Percentiles rank a stretch among this genome's conserved stretches.
These are phyloP conservation scores for Drosophila meridionalis DNA, from an alignment of 2,888 invertebrate genomes.

Conservation along the genomic window DNA sequence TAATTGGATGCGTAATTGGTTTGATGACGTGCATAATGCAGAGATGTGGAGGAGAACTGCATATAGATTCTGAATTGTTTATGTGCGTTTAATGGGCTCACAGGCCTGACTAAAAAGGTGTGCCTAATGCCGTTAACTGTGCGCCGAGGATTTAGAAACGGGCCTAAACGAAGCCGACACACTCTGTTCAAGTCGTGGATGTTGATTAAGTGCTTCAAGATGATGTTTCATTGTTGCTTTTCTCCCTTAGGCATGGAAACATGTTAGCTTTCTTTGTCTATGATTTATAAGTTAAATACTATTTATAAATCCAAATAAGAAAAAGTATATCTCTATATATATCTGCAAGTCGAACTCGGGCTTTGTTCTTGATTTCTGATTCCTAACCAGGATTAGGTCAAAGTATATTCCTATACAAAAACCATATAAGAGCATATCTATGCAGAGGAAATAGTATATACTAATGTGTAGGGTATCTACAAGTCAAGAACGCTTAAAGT, in stretches of 20 bases:
- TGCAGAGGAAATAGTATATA: neutral
- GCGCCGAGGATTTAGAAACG: neutral
- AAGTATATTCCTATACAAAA: neutral
- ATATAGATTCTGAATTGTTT: slow-evolving; percentile 12
- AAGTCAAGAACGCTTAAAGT: neutral
- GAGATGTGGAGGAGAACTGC: slow-evolving; percentile 20
- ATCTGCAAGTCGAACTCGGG: neutral
- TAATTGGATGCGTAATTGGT: slow-evolving; percentile 77
- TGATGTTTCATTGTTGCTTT: neutral
- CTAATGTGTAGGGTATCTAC: neutral
- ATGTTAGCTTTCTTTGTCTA: too few relatives aligned
- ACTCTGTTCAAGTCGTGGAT: neutral
- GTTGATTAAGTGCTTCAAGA: neutral
- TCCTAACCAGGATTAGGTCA: neutral
- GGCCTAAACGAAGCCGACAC: neutral
- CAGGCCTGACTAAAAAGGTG: slow-evolving; percentile 18
- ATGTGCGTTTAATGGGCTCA: slow-evolving; percentile 21
- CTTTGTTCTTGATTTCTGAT: neutral
- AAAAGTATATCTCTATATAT: neutral
- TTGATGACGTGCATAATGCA: slow-evolving; percentile 30
- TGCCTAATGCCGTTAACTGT: slow-evolving; percentile 24
- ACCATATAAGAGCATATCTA: neutral
- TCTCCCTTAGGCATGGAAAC: neutral
- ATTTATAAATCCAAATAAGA: too few relatives aligned
- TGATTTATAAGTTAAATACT: too few relatives aligned